A percentile compares a stretch with the other conserved stretches of the same genome.
Evolutionary conservation across 2,888 invertebrate species (phyloP).

Genomic region (Napeogenes inachia): DNA sequence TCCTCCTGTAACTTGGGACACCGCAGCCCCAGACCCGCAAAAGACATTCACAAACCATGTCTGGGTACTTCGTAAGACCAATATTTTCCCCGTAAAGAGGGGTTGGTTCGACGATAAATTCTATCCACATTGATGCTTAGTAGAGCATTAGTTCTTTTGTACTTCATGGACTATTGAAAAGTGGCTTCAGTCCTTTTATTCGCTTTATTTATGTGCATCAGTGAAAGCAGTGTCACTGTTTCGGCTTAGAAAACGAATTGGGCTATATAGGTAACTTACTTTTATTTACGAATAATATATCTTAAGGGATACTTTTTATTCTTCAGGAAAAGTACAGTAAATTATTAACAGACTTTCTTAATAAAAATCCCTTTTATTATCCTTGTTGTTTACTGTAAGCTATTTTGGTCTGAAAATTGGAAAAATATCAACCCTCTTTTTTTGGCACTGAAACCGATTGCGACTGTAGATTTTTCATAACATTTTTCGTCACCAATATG

Average conservation of each 20-base stretch:
- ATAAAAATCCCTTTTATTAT: background rate
- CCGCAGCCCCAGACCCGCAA: slow-evolving; percentile 46
- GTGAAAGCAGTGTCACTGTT: background rate
- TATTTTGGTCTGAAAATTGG: too few species aligned
- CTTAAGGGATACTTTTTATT: background rate
- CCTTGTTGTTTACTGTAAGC: too few species aligned
- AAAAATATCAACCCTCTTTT: too few species aligned
- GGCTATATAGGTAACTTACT: too few species aligned
- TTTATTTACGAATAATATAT: too few species aligned
- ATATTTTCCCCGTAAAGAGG: slow-evolving; percentile 71
- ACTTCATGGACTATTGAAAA: slow-evolving; percentile 54
- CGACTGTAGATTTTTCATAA: too few species aligned
- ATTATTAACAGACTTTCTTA: background rate
- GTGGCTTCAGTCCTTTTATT: slow-evolving; percentile 55
- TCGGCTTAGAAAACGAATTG: too few species aligned
- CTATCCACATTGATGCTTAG: slow-evolving; percentile 71
- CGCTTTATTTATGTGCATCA: slow-evolving; percentile 25
- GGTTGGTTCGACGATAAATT: slow-evolving; percentile 68
- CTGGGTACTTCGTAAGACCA: slow-evolving; percentile 73
- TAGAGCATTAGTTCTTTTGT: slow-evolving; percentile 72
- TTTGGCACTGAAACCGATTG: too few species aligned
- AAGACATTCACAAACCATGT: slow-evolving; percentile 68
- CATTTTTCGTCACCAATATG: too few species aligned
- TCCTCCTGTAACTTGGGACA: slow-evolving; percentile 29
- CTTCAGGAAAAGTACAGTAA: background rate